Conservation (phyloP, 92 coral and sea anemone genomes). For the Porites divaricata region DNA sequence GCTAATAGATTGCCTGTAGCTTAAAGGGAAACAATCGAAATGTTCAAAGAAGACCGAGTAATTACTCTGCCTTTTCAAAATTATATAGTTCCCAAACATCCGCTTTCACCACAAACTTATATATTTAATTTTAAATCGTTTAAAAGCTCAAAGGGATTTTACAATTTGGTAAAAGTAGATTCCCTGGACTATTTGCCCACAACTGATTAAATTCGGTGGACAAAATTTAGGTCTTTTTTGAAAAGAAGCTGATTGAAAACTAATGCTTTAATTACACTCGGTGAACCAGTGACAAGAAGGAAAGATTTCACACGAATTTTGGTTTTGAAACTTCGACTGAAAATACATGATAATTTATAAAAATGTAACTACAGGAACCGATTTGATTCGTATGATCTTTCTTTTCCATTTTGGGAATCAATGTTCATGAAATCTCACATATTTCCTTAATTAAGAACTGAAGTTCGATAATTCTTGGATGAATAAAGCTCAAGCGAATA, state of each 20-base stretch:
- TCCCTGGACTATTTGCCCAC: not conserved
- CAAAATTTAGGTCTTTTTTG: not conserved
- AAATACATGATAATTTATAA: not conserved
- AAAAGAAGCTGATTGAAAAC: slow-evolving; percentile 9
- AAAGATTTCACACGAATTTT: not conserved
- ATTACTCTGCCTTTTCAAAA: not conserved
- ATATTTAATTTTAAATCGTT: slow-evolving; percentile 22
- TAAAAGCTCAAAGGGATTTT: not conserved
- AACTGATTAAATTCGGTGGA: not conserved
- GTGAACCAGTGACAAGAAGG: not conserved
- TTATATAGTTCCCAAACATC: slow-evolving; percentile 8
- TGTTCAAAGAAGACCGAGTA: slow-evolving; percentile 32
- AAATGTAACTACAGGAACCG: too few relatives aligned
- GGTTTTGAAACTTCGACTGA: not conserved
- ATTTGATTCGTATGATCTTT: not conserved
- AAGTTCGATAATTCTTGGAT: not conserved
- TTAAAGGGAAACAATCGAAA: slow-evolving; percentile 10
- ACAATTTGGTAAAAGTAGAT: not conserved
- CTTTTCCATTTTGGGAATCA: not conserved
- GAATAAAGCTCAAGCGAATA: not conserved
- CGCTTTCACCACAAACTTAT: slow-evolving; percentile 1
- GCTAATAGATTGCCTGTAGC: slow-evolving; percentile 19
- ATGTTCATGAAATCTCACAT: not conserved
- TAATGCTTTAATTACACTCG: slow-evolving; percentile 8
- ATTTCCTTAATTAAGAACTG: not conserved